Evolutionary conservation across 1,140 invertebrate species (phyloP).

Genomic region (Pentalonia nigronervosa): DNA sequence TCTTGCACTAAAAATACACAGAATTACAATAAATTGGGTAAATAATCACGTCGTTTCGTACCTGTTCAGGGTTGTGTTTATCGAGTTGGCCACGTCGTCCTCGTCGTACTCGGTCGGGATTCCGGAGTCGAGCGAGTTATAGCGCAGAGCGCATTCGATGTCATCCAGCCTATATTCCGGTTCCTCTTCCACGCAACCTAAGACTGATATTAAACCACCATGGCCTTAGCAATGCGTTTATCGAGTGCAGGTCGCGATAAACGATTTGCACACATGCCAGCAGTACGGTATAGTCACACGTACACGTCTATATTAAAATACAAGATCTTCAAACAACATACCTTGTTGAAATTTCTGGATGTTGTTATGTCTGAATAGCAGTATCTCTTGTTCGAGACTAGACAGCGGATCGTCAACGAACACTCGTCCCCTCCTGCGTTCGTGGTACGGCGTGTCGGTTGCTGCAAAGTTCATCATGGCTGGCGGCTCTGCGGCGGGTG

Average conservation of each 20-base stretch:
- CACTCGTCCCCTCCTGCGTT: constrained; percentile 53
- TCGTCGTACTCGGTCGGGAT: constrained; percentile 44
- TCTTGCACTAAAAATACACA: neutral
- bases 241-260: neutral
- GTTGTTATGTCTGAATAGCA: constrained; percentile 53
- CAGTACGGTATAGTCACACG: neutral
- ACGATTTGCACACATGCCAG: neutral
- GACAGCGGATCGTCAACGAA: constrained; percentile 51
- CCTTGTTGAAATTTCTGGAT: constrained; percentile 54
- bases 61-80: constrained; percentile 47
- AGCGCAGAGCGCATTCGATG: constrained; percentile 23
- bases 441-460: constrained; percentile 26
- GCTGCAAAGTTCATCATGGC: constrained; percentile 39
- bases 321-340: neutral
- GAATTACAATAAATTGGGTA: neutral
- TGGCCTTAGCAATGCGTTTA: neutral
- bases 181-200: constrained; percentile 55
- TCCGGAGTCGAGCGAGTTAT: constrained; percentile 45
- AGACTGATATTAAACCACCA: constrained; percentile 1
- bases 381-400: constrained; percentile 55
- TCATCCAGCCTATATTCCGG: constrained; percentile 40
- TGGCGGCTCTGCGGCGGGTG: constrained; percentile 3
- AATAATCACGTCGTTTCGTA: neutral
- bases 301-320: neutral
- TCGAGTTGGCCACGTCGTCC: constrained; percentile 34